A percentile compares a stretch with the other conserved stretches of the same genome.
Evolutionary conservation across 2,113 vertebrate species (phyloP).

Genomic region (Egretta garzetta): DNA sequence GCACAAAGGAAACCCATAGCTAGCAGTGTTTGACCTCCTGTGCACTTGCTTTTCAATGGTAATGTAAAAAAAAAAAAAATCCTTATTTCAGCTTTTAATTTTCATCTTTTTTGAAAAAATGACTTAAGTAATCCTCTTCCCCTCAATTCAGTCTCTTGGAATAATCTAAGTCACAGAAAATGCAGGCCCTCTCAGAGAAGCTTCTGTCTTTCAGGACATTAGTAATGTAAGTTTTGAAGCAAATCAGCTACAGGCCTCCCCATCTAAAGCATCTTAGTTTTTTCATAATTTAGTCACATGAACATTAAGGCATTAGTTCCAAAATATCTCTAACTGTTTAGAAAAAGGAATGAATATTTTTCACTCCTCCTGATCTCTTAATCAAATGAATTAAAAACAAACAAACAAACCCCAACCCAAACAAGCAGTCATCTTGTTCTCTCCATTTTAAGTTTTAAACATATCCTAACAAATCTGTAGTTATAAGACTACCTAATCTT

Average conservation of each 20-base stretch:
- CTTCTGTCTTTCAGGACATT: background rate
- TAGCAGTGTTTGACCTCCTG: slow-evolving; percentile 26
- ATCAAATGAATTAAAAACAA: background rate
- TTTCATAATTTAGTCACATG: background rate
- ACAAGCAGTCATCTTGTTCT: background rate
- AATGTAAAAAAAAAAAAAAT: background rate
- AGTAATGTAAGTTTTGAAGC: background rate
- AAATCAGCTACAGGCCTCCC: background rate
- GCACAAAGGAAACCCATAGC: background rate
- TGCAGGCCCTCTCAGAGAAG: background rate
- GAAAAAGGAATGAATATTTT: background rate
- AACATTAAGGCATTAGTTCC: background rate
- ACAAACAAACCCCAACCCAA: background rate
- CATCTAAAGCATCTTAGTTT: background rate
- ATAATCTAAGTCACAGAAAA: background rate
- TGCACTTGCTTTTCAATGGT: background rate
- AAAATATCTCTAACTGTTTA: background rate
- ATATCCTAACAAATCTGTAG: background rate
- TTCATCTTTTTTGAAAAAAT: background rate
- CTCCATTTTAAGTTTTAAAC: background rate
- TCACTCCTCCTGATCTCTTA: background rate
- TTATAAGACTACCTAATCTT: background rate
- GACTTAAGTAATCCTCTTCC: background rate
- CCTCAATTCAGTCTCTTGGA: background rate
- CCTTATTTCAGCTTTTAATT: background rate